Evolutionary conservation across 2,797 vertebrate genomes (phyloP).

Genomic region (Threskiornis aethiopicus): DNA sequence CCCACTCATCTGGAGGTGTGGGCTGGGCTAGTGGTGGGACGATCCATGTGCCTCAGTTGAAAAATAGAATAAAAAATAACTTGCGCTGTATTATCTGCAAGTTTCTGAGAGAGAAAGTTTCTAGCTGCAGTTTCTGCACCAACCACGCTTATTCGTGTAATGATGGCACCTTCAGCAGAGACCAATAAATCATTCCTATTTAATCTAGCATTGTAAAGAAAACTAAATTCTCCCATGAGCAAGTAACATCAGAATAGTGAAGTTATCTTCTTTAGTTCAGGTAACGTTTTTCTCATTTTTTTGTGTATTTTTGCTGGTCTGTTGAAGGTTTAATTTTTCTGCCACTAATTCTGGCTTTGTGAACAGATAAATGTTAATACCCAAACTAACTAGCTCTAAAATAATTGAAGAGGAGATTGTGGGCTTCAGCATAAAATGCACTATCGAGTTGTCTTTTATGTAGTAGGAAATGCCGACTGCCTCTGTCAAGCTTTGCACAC

Average conservation of each 20-base stretch:
- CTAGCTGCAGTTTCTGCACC: not conserved
- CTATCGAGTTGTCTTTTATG: not conserved
- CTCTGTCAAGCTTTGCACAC: not conserved
- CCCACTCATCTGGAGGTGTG: not conserved
- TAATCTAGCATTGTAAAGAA: not conserved
- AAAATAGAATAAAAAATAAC: not conserved
- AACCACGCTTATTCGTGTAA: fast-evolving
- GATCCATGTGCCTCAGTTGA: not conserved
- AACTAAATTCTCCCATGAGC: not conserved
- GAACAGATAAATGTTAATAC: not conserved
- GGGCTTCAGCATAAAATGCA: not conserved
- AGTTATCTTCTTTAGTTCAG: not conserved
- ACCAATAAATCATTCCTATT: not conserved
- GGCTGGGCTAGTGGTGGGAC: fast-evolving
- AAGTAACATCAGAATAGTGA: not conserved
- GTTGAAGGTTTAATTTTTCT: not conserved
- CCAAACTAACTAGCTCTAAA: not conserved
- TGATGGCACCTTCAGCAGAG: not conserved
- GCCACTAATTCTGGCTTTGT: not conserved
- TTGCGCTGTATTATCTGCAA: not conserved
- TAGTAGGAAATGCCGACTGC: not conserved
- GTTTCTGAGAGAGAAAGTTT: not conserved
- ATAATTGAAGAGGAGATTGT: not conserved
- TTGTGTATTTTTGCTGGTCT: not conserved
- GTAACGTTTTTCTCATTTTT: not conserved